Base-by-base conservation (phyloP, 1,140 invertebrate genomes). In the Drosophila santomea region DNA sequence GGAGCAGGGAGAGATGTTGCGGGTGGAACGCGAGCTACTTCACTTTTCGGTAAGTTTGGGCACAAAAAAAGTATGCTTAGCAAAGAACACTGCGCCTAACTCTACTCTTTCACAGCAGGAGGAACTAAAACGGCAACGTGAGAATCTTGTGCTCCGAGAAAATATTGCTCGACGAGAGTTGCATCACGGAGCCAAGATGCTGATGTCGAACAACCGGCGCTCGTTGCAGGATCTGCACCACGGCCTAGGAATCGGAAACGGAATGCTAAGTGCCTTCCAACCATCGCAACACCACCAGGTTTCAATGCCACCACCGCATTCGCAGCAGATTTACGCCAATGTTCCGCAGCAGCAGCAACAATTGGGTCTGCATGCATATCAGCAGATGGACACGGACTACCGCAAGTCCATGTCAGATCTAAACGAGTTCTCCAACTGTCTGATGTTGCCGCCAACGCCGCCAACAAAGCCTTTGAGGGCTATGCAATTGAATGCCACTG, bases 11-110 rank as follows among this genome's bases (percentile, higher is more conserved):
- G 95, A 97, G 91, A 95, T 96, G 17, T 92, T 96, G 41, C 94
- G 95, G 71, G 96, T 96, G 43, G 96, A 97, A 92, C 94, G 95
- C 12, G 96, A 97, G 92, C 93, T 96, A 1, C 81, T 96, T 2
- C 96, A 96, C 85, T 78, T 89, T 48, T 89, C 84, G 84, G 84
- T 89, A 47, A 74, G 84, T 39, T 3, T 39, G 14, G 14, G 4
- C 10, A 38, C 36, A 14, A 14, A 38, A 38, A 3, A 38, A 32
- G 6, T 2, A 32, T 32, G 28, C 6, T 28, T 28, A 38, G 10
- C 11, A 38, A 38, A 38, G 12, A 38, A 38, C 20, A 20, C 20
- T 2, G 20, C 20, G 1, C 1, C 20, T 20, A 20, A 20, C 20
- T 20, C 20, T 17, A 10, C 2, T 44, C 4, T n/a, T n/a, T 28